Evolutionary conservation across 2,888 invertebrate genomes (phyloP).

Genomic region (Elmis aenea): DNA sequence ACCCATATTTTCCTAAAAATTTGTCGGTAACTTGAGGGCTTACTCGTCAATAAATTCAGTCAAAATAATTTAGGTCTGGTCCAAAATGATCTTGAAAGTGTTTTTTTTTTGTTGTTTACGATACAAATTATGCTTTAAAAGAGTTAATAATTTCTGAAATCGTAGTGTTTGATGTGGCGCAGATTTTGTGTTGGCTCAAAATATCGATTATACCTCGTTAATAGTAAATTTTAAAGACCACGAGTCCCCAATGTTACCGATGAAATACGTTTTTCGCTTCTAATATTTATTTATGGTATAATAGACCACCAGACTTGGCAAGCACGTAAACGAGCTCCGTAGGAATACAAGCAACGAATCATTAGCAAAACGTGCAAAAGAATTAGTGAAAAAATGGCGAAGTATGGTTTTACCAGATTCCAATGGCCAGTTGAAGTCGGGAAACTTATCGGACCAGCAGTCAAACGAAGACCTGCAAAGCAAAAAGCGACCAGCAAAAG

Average conservation of each 20-base stretch:
- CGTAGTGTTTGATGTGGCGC: too few species aligned
- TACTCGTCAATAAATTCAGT: not conserved
- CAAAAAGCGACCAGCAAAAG: constrained; percentile 22
- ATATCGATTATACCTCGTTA: too few species aligned
- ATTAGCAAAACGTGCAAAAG: constrained; percentile 85
- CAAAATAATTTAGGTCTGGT: not conserved
- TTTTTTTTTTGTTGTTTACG: too few species aligned
- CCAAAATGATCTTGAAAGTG: not conserved
- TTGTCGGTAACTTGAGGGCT: constrained; percentile 2
- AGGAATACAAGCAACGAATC: constrained; percentile 78
- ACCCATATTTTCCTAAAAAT: not conserved
- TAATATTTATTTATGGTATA: too few species aligned
- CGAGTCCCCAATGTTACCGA: too few species aligned
- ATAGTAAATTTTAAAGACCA: too few species aligned
- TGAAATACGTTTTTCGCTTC: too few species aligned
- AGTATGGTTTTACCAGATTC: constrained; percentile 69
- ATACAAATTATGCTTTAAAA: too few species aligned
- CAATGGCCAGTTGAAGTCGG: constrained; percentile 39
- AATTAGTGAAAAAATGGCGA: constrained; percentile 88
- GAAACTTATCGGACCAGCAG: constrained; percentile 15
- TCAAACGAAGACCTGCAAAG: constrained; percentile 16
- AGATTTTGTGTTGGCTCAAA: too few species aligned
- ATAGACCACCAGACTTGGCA: constrained; percentile 92
- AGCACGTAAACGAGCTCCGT: constrained; percentile 87
- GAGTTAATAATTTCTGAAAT: too few species aligned